Evolutionary conservation across 30 jellyfish, hydroid and myxozoan species (phyloP).

Genomic region (Aurelia sp.): DNA sequence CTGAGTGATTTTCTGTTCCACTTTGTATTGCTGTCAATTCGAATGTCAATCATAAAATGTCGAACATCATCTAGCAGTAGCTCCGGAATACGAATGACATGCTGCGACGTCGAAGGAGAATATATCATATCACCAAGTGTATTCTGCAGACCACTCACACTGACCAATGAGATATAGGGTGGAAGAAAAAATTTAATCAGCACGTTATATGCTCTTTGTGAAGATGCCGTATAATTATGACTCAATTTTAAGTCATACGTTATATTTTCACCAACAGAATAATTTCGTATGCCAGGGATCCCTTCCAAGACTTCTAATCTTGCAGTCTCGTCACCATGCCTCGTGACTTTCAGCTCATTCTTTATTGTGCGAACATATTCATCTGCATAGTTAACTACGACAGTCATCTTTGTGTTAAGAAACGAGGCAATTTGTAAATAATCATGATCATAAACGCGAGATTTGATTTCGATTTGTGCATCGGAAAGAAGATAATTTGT

Average conservation of each 20-base stretch:
- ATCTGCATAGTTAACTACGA: slow-evolving; percentile 24
- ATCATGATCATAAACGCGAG: slow-evolving; percentile 35
- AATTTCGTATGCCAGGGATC: neutral
- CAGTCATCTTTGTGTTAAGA: neutral
- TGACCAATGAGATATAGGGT: slow-evolving; percentile 23
- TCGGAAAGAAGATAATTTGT: slow-evolving; percentile 34
- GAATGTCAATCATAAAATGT: neutral
- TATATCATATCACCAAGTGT: slow-evolving; percentile 6
- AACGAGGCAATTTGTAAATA: slow-evolving; percentile 1
- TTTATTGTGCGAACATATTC: slow-evolving; percentile 4
- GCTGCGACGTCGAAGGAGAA: slow-evolving; percentile 33
- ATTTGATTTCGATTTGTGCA: neutral
- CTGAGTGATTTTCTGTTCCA: slow-evolving; percentile 5
- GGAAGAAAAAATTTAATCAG: slow-evolving; percentile 21
- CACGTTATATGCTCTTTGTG: slow-evolving; percentile 44
- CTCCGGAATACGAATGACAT: slow-evolving; percentile 14
- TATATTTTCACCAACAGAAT: slow-evolving; percentile 30
- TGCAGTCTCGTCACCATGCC: slow-evolving; percentile 39
- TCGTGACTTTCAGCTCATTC: neutral
- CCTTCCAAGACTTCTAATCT: neutral
- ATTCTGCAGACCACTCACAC: slow-evolving; percentile 18
- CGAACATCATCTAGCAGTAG: slow-evolving; percentile 11
- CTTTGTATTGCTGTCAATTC: neutral
- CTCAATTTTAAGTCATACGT: slow-evolving; percentile 5
- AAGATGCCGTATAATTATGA: neutral